These are phyloP conservation scores for Channa striata DNA, from an alignment of 2,797 vertebrate species.

Conservation along the genomic window DNA sequence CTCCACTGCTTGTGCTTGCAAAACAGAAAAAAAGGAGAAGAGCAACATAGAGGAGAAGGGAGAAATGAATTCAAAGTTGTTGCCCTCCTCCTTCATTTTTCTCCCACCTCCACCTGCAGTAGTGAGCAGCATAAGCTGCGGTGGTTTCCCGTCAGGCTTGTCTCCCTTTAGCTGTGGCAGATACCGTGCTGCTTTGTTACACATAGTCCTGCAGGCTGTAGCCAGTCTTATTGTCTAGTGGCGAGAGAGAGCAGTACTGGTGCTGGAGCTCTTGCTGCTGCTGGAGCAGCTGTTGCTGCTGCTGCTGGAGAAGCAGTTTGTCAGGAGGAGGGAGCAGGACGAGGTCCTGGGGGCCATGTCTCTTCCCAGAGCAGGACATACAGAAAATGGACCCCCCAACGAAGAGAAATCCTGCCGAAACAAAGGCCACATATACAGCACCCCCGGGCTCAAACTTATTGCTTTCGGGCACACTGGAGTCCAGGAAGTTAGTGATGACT, in stretches of 20 bases:
- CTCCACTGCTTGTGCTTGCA: conserved; percentile 86
- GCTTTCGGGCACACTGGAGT: conserved; percentile 91
- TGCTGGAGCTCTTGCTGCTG: conserved; percentile 87
- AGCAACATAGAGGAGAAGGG: conserved; percentile 50
- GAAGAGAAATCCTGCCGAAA: conserved; percentile 91
- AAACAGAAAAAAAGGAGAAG: conserved; percentile 71
- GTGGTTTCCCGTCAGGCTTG: conserved; percentile 60
- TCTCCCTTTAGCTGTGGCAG: conserved; percentile 60
- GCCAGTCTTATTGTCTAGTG: conserved; percentile 88
- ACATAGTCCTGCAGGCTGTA: conserved; percentile 90
- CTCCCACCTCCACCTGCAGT: conserved; percentile 60
- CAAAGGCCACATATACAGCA: conserved; percentile 92
- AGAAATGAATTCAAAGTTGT: conserved; percentile 65
- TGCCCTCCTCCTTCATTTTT: conserved; percentile 61
- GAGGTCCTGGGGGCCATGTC: conserved; percentile 85
- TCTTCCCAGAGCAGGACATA: conserved; percentile 88
- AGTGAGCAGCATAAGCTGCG: conserved; percentile 52
- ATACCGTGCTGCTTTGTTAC: conserved; percentile 66
- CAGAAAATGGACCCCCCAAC: conserved; percentile 92
- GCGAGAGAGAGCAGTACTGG: conserved; percentile 88
- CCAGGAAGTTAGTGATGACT: conserved; percentile 92
- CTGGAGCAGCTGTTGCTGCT: conserved; percentile 84
- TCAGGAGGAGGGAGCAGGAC: conserved; percentile 84
- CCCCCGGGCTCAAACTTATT: conserved; percentile 94
- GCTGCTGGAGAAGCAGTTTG: conserved; percentile 84